phyloP scores from a whole-genome alignment of 2,888 invertebrate genomes.

The Aspidiotus destructor region DNA sequence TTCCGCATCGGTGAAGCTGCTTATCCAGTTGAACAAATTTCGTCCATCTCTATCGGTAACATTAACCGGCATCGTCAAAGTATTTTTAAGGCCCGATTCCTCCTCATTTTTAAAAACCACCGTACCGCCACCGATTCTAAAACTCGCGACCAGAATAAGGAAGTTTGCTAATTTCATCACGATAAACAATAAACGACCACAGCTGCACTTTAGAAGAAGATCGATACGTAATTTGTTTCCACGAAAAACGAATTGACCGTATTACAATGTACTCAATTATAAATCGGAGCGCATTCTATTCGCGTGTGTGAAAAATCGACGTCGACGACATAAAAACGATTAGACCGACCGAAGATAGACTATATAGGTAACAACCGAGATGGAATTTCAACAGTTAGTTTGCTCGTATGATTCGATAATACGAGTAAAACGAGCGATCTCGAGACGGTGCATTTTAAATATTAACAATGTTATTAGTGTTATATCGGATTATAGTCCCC shows the following conservation, averaged over 20 bases:
- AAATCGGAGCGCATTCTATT: constrained; percentile 19
- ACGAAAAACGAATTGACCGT: constrained; percentile 14
- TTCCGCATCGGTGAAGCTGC: constrained; percentile 61
- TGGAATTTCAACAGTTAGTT: not conserved
- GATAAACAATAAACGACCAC: not conserved
- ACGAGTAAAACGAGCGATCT: not conserved
- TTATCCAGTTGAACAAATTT: constrained; percentile 67
- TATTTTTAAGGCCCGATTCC: not conserved
- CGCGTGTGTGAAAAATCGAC: not conserved
- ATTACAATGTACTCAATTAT: not conserved
- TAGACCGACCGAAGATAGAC: not conserved
- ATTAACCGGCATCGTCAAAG: constrained; percentile 11
- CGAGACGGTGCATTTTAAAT: constrained; percentile 20
- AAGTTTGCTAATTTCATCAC: constrained; percentile 11
- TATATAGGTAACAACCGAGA: not conserved
- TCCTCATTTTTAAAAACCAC: constrained; percentile 7
- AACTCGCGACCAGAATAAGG: constrained; percentile 9
- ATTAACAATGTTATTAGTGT: constrained; percentile 8
- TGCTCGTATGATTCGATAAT: not conserved
- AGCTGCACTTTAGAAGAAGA: not conserved
- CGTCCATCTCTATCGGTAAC: constrained; percentile 50
- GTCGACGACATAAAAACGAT: constrained; percentile 1
- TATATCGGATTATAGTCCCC: constrained; percentile 9
- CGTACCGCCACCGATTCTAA: constrained; percentile 22
- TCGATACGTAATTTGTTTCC: constrained; percentile 16